Percentiles rank a stretch among this genome's conserved stretches.
Conservation (phyloP, 2,113 vertebrate genomes). For the Xenopus laevis region DNA sequence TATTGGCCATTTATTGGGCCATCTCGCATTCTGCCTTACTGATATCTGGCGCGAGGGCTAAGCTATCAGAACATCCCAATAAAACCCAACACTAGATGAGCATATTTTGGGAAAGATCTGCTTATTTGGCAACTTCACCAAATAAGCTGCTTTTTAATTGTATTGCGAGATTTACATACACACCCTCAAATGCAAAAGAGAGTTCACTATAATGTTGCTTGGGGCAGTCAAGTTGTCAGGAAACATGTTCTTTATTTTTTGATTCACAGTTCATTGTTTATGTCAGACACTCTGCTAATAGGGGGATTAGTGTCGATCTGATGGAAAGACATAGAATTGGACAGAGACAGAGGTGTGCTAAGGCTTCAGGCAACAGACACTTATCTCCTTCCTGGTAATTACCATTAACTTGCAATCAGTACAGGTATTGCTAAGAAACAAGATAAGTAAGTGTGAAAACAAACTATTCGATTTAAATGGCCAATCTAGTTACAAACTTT, state of each 20-base stretch:
- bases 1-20: too few relatives aligned
- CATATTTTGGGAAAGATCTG: too few relatives aligned
- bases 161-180: too few relatives aligned
- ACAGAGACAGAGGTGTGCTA: constrained; percentile 49
- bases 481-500: constrained; percentile 22
- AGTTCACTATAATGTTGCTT: neutral
- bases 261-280: constrained; percentile 52
- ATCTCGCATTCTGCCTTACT: too few relatives aligned
- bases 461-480: constrained; percentile 22
- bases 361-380: constrained; percentile 53
- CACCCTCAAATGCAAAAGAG: neutral
- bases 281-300: constrained; percentile 34
- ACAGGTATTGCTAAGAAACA: constrained; percentile 18
- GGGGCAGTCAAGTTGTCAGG: constrained; percentile 34
- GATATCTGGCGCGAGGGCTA: too few relatives aligned
- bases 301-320: constrained; percentile 46
- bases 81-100: too few relatives aligned
- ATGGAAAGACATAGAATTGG: constrained; percentile 48
- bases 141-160: too few relatives aligned
- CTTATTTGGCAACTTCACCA: too few relatives aligned
- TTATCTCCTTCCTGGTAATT: constrained; percentile 43
- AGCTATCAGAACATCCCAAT: too few relatives aligned
- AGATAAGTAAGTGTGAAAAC: constrained; percentile 14
- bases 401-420: neutral
- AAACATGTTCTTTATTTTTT: neutral